Evolutionary conservation across 2,113 vertebrate species (phyloP).

Genomic region (Hiodon tergisus): DNA sequence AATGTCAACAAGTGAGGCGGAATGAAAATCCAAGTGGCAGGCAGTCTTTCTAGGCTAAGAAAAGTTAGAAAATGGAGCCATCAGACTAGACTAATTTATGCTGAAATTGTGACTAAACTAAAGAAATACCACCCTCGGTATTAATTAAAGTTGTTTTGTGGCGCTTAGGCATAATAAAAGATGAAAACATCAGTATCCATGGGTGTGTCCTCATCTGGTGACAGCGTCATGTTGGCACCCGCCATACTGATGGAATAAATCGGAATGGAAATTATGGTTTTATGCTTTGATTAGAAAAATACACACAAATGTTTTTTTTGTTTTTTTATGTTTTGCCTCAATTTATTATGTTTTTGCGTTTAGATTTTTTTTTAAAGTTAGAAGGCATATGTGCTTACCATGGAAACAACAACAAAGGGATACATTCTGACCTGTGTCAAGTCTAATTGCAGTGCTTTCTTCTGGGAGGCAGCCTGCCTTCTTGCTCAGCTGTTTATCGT

Average conservation of each 20-base stretch:
- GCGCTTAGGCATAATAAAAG: neutral
- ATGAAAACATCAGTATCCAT: neutral
- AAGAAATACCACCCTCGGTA: too few relatives aligned
- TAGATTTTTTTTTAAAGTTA: neutral
- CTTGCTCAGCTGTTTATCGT: neutral
- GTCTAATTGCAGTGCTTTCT: neutral
- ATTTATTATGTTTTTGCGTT: too few relatives aligned
- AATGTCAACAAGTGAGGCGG: too few relatives aligned
- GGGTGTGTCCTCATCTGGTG: too few relatives aligned
- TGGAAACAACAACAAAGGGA: conserved; percentile 1
- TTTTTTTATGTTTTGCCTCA: neutral
- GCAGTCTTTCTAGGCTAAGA: too few relatives aligned
- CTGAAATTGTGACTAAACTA: neutral
- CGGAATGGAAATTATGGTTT: neutral
- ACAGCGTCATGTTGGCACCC: neutral
- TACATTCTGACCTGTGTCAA: conserved; percentile 6
- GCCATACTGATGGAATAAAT: neutral
- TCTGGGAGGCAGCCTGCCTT: neutral
- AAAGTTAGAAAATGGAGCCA: too few relatives aligned
- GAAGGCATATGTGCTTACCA: neutral
- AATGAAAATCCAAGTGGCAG: too few relatives aligned
- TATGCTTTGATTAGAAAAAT: neutral
- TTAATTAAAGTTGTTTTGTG: neutral
- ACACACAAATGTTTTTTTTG: neutral
- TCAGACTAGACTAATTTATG: neutral